phyloP scores from a whole-genome alignment of 2,113 vertebrate genomes.

The Scomber colias region DNA sequence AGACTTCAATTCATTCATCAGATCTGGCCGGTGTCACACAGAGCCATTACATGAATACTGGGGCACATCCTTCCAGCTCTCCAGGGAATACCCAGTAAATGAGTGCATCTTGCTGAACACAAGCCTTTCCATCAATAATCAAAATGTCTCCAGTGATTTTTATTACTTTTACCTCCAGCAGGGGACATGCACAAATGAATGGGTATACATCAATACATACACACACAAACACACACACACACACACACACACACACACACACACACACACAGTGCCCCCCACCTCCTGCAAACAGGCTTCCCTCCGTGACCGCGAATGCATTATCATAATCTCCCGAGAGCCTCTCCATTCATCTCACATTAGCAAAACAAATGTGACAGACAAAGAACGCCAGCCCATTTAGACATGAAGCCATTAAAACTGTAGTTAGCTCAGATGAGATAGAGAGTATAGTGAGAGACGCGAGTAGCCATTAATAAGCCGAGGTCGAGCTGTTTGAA shows the following conservation, averaged over 20 bases:
- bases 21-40: conserved; percentile 20
- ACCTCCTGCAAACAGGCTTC: conserved; percentile 12
- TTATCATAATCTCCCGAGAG: conserved; percentile 75
- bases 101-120: conserved; percentile 41
- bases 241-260: neutral
- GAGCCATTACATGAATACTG: conserved; percentile 33
- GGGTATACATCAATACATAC: conserved; percentile 11
- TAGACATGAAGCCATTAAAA: conserved; percentile 39
- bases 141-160: conserved; percentile 61
- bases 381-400: conserved; percentile 45
- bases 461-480: conserved; percentile 44
- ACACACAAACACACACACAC: neutral
- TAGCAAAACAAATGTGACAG: conserved; percentile 72
- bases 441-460: conserved; percentile 14
- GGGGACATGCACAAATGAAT: conserved; percentile 48
- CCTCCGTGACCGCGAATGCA: conserved; percentile 72
- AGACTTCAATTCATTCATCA: conserved; percentile 50
- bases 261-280: neutral
- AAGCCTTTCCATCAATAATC: conserved; percentile 65
- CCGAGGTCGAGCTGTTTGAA: conserved; percentile 44
- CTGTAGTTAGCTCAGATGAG: conserved; percentile 36
- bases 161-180: conserved; percentile 69
- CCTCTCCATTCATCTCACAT: conserved; percentile 73
- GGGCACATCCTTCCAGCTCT: conserved; percentile 16
- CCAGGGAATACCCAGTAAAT: conserved; percentile 51